These are phyloP conservation scores for Haliclystus octoradiatus DNA, from an alignment of 30 jellyfish, hydroid and myxozoan species.

Conservation along the genomic window DNA sequence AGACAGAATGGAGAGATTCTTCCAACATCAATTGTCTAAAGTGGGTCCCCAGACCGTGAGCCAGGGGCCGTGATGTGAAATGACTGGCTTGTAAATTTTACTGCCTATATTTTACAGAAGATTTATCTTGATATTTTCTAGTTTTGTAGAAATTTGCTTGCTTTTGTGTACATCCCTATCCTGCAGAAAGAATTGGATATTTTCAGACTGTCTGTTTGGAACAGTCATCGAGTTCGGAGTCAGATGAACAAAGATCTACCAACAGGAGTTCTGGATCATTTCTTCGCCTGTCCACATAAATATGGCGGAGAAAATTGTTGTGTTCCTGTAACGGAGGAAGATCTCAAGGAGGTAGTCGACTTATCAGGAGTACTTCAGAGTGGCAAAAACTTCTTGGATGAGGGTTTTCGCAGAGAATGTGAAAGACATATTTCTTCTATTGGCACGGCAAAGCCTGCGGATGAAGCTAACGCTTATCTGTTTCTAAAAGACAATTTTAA, in stretches of 20 bases:
- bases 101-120: no score
- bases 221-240: constrained; percentile 11
- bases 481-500: no score
- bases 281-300: constrained; percentile 10
- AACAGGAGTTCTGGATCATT: constrained; percentile 12
- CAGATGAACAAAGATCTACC: constrained; percentile 9
- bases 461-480: no score
- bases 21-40: constrained; percentile 2
- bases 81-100: no score
- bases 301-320: background rate
- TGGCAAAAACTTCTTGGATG: constrained; percentile 3
- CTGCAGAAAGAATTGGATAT: constrained; percentile 11
- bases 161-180: constrained; percentile 7
- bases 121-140: no score
- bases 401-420: no score
- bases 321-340: constrained; percentile 2
- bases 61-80: no score
- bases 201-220: constrained; percentile 6
- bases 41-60: no score
- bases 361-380: constrained; percentile 4
- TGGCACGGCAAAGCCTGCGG: no score
- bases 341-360: constrained; percentile 2
- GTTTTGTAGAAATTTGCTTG: constrained; percentile 18
- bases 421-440: no score
- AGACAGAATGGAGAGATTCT: constrained; percentile 7